phyloP scores from a whole-genome alignment of 2,113 vertebrate species.

The Podilymbus podiceps region DNA sequence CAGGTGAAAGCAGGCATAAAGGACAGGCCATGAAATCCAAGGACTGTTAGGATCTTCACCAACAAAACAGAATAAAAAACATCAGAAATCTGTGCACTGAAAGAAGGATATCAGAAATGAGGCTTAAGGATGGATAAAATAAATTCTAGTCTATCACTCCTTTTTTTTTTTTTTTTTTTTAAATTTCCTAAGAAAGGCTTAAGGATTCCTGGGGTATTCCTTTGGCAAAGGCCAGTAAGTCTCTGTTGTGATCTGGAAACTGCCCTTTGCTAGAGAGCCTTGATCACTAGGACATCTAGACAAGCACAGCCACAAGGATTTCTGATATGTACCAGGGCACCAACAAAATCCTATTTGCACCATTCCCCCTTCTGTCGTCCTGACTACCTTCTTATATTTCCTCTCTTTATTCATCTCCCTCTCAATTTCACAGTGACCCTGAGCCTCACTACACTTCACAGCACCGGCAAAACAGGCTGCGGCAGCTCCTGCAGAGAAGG shows the following conservation, averaged over 20 bases:
- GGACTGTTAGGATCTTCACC: neutral
- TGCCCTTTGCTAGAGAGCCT: neutral
- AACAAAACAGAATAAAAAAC: neutral
- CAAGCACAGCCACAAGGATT: neutral
- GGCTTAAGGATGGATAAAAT: neutral
- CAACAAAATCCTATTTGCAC: neutral
- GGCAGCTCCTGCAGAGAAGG: conserved; percentile 6
- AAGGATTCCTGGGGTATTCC: neutral
- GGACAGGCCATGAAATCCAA: neutral
- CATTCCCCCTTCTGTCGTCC: neutral
- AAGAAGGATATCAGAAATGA: neutral
- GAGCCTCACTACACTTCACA: neutral
- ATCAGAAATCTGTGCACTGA: neutral
- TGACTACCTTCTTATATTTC: neutral
- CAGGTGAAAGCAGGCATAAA: neutral
- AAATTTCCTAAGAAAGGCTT: neutral
- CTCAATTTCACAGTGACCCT: conserved; percentile 12
- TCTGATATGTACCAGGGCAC: neutral
- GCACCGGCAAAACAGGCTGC: conserved; percentile 6
- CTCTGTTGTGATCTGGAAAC: neutral
- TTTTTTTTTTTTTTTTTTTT: neutral
- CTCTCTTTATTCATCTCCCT: neutral
- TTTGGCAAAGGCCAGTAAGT: neutral
- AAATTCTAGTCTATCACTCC: neutral
- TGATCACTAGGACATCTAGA: neutral